These are phyloP conservation scores for Carcina quercana DNA, from an alignment of 2,888 invertebrate genomes.

Conservation along the genomic window DNA sequence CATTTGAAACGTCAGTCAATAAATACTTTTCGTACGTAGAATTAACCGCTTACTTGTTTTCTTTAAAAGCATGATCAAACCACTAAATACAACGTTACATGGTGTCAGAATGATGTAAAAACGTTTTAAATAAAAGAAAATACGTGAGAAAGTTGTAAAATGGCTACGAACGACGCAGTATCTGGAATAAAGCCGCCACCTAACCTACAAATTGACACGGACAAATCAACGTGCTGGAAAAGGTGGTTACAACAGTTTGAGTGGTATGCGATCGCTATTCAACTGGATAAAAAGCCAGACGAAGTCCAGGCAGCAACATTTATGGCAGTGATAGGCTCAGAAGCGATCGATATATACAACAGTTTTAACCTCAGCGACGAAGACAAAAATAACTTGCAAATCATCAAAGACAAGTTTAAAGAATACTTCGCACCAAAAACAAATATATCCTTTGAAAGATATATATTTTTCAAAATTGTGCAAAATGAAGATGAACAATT, in stretches of 20 bases:
- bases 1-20: too few relatives aligned
- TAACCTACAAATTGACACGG: not conserved
- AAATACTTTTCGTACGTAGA: too few relatives aligned
- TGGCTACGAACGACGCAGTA: not conserved
- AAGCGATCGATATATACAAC: too few relatives aligned
- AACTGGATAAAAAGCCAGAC: conserved; percentile 3
- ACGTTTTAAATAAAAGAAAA: not conserved
- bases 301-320: conserved; percentile 7
- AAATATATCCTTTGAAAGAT: conserved; percentile 7
- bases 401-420: too few relatives aligned
- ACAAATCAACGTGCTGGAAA: conserved; percentile 2
- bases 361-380: too few relatives aligned
- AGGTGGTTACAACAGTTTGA: conserved; percentile 6
- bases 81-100: too few relatives aligned
- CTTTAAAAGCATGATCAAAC: too few relatives aligned
- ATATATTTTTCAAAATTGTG: conserved; percentile 15
- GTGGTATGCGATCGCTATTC: conserved; percentile 6
- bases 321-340: conserved; percentile 5
- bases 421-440: too few relatives aligned
- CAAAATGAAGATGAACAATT: conserved; percentile 11
- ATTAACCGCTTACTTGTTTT: too few relatives aligned
- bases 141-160: not conserved
- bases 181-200: conserved; percentile 4
- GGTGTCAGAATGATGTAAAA: too few relatives aligned
- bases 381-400: too few relatives aligned